Percentiles rank a stretch among this genome's conserved stretches.
Evolutionary conservation across 2,113 vertebrate genomes (phyloP).

Genomic region (Muntiacus muntjak): DNA sequence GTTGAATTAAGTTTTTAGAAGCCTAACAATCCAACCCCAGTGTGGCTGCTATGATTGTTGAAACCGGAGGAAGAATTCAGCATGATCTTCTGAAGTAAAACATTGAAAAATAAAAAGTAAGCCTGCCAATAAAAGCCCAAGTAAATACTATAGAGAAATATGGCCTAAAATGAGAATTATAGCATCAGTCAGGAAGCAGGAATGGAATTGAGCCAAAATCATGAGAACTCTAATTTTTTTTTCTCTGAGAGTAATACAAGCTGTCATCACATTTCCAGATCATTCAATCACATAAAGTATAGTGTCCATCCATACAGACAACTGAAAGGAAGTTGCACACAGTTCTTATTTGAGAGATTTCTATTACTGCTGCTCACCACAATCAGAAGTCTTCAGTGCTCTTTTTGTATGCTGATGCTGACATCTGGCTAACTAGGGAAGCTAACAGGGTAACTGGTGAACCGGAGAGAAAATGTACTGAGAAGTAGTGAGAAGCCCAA

Average conservation of each 20-base stretch:
- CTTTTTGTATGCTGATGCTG: background rate
- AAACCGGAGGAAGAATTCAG: conserved; percentile 23
- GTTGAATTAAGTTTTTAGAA: background rate
- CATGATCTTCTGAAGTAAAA: background rate
- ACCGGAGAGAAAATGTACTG: background rate
- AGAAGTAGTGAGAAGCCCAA: background rate
- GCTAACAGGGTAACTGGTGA: background rate
- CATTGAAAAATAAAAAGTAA: background rate
- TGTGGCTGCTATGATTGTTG: background rate
- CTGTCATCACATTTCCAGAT: conserved; percentile 54
- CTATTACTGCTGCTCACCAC: background rate
- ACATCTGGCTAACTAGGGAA: background rate
- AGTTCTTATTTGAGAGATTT: background rate
- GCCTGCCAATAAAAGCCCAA: background rate
- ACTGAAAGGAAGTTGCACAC: background rate
- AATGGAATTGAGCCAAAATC: conserved; percentile 33
- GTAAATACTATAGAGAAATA: background rate
- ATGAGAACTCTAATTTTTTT: background rate
- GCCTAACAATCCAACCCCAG: background rate
- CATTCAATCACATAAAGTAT: background rate
- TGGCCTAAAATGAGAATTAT: background rate
- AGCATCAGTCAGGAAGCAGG: background rate
- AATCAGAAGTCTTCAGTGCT: background rate
- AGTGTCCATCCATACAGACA: conserved; percentile 33
- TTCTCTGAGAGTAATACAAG: conserved; percentile 11